Evolutionary conservation across 1,140 invertebrate species (phyloP), one percentile per base, ranked within the genome.

Genomic region (Camponotus pennsylvanicus): DNA sequence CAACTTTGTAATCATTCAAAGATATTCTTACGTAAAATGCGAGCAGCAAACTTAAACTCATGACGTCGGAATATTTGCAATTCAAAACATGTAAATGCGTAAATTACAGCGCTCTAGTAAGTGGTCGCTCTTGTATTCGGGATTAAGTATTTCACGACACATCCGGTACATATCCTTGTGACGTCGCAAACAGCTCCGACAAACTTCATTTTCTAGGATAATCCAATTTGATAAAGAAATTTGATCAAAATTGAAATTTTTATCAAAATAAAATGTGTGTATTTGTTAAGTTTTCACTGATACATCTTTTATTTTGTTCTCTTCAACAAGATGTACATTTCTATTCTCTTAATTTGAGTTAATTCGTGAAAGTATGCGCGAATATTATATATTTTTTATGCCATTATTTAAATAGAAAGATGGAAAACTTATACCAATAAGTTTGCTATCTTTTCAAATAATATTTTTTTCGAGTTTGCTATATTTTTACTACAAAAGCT

Each of bases 31-130:
- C 52, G 34, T 37, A 82, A 82, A 82, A 82, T 27, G 49, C 40
- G 7, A 73, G 59, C 9, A 37, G 9, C 40, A 45, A 37, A 45
- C 40, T 80, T 21, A 27, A 27, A 27, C 27, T 27, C 27, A 27
- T 8, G 66, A 15, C 66, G 45, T 80, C 11, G 11, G 79, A 59
- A 73, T 73, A 82, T 82, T 82, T 82, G 79, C 79, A 82, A 73
- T 71, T 82, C 79, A 73, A 82, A 45, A 55, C 52, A 82, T 82
- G 79, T 82, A 73, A 82, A 82, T 71, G 73, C 40, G 55, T 27
- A 27, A 73, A 73, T 82, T 82, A 61, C 55, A 6, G 52, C 18
- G 40, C 71, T 59, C 40, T 55, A 21, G 52, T 73, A 82, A 82
- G 79, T 73, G 27, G 37, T 45, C 40, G 40, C 52, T 32, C 64